Percentiles rank a stretch among this genome's conserved stretches.
phyloP scores from a whole-genome alignment of 2,888 invertebrate species.

The Cyclophora punctaria region DNA sequence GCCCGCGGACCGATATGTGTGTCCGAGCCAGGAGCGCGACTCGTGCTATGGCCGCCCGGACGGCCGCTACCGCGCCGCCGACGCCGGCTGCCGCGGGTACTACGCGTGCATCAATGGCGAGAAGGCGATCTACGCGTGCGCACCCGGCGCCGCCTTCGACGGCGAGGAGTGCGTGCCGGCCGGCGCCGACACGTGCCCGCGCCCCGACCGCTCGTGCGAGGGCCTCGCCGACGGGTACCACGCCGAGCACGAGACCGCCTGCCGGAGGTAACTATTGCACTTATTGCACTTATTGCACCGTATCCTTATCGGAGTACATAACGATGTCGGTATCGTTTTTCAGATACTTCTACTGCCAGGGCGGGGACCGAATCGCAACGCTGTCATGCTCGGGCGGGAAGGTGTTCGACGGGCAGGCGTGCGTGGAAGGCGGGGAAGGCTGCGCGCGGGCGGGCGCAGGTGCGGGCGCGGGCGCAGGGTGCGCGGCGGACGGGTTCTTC shows the following conservation, averaged over 20 bases:
- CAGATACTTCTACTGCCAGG: conserved; percentile 76
- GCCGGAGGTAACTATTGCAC: conserved; percentile 48
- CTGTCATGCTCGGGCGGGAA: conserved; percentile 73
- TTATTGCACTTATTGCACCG: background rate
- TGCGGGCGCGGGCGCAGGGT: conserved; percentile 41
- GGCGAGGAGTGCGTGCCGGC: conserved; percentile 70
- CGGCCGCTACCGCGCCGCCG: conserved; percentile 69
- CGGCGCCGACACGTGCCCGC: conserved; percentile 45
- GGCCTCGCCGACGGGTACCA: conserved; percentile 74
- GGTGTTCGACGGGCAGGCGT: conserved; percentile 75
- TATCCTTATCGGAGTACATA: background rate
- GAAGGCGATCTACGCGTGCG: conserved; percentile 75
- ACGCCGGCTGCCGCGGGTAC: conserved; percentile 75
- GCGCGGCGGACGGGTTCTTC: conserved; percentile 73
- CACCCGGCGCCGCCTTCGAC: conserved; percentile 68
- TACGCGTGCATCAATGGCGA: conserved; percentile 73
- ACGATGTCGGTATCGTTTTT: conserved; percentile 15
- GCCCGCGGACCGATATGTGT: conserved; percentile 43
- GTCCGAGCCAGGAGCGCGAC: conserved; percentile 65
- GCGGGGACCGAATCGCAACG: conserved; percentile 70
- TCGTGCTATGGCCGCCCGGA: conserved; percentile 70
- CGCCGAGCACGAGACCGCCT: conserved; percentile 68
- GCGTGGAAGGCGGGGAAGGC: conserved; percentile 58
- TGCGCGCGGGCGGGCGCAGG: conserved; percentile 28
- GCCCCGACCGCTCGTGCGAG: conserved; percentile 61